phyloP scores from a whole-genome alignment of 2,113 vertebrate genomes.

The Oncorhynchus gorbuscha region DNA sequence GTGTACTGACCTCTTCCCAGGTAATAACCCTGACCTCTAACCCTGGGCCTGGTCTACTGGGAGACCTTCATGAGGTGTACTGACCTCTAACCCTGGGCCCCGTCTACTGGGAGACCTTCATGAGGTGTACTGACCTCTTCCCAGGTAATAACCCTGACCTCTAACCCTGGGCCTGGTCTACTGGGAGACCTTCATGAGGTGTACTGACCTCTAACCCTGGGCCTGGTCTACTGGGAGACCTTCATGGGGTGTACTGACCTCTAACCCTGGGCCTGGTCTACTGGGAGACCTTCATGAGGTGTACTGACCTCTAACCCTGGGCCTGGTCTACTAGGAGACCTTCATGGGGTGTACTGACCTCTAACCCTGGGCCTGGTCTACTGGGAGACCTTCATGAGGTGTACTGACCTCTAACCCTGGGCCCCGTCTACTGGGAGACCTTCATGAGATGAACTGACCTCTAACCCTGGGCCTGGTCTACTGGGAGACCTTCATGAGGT shows the following conservation, averaged over 20 bases:
- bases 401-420: conserved; percentile 85
- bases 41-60: conserved; percentile 97
- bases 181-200: conserved; percentile 99
- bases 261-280: conserved; percentile 89
- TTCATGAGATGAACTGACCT: too few relatives aligned
- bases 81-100: conserved; percentile 93
- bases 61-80: conserved; percentile 98
- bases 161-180: conserved; percentile 89
- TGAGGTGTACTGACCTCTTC: conserved; percentile 97
- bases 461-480: conserved; percentile 89
- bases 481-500: conserved; percentile 99
- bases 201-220: conserved; percentile 85
- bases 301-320: conserved; percentile 85
- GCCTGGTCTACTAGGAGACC: too few relatives aligned
- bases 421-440: too few relatives aligned
- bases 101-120: conserved; percentile 99
- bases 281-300: conserved; percentile 99
- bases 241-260: too few relatives aligned
- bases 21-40: conserved; percentile 66
- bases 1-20: conserved; percentile 96
- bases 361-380: conserved; percentile 89
- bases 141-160: conserved; percentile 79
- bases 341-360: too few relatives aligned
- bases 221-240: too few relatives aligned
- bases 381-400: conserved; percentile 99